These are phyloP conservation scores for Parauchenoglanis ngamensis DNA, from an alignment of 2,797 vertebrate genomes.

Conservation along the genomic window DNA sequence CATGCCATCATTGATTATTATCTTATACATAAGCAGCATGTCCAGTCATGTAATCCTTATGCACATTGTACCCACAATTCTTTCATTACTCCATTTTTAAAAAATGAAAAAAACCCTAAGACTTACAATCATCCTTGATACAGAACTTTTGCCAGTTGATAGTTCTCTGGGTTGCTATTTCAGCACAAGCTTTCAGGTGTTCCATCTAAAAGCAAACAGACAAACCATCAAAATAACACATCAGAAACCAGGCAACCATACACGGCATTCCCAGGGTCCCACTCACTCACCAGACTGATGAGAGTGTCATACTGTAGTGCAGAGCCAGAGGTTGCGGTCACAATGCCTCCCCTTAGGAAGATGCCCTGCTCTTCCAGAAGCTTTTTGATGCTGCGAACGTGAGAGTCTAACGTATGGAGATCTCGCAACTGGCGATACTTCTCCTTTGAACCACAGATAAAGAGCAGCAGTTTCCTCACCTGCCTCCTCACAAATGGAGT, in stretches of 20 bases:
- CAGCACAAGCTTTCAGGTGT: slow-evolving; percentile 95
- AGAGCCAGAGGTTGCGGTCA: slow-evolving; percentile 93
- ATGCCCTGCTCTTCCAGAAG: slow-evolving; percentile 97
- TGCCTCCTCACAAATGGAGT: slow-evolving; percentile 96
- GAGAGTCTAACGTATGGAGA: slow-evolving; percentile 94
- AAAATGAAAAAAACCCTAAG: neutral
- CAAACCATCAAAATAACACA: slow-evolving; percentile 8
- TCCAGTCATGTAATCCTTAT: neutral
- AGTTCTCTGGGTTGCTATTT: slow-evolving; percentile 95
- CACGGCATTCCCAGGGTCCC: neutral
- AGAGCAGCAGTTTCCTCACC: slow-evolving; percentile 94
- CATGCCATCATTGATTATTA: neutral
- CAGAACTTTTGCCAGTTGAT: slow-evolving; percentile 99
- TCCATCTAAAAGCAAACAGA: slow-evolving; percentile 84
- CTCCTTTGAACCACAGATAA: slow-evolving; percentile 98
- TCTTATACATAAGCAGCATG: neutral
- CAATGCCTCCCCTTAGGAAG: slow-evolving; percentile 90
- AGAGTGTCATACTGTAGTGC: slow-evolving; percentile 96
- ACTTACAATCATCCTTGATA: slow-evolving; percentile 98
- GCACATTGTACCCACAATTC: neutral
- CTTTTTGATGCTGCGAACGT: slow-evolving; percentile 93
- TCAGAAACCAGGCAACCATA: neutral
- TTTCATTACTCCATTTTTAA: neutral
- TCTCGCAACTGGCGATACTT: slow-evolving; percentile 97
- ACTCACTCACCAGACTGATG: slow-evolving; percentile 87